These are phyloP conservation scores for Lamellibrachia luymesi DNA, from an alignment of 1,140 invertebrate genomes.

Conservation along the genomic window DNA sequence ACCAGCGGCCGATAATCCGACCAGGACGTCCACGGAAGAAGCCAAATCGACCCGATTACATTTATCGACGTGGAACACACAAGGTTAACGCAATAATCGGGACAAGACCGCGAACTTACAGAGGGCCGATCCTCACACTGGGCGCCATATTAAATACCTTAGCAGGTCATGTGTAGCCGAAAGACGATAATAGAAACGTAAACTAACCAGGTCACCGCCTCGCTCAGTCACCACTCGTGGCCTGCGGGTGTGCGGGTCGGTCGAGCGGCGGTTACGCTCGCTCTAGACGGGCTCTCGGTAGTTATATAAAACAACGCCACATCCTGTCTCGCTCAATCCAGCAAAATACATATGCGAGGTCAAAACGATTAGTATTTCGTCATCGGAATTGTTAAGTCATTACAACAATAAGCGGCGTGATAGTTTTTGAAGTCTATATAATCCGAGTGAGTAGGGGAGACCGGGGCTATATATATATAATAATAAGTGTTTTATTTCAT, in stretches of 20 bases:
- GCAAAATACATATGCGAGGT: not conserved
- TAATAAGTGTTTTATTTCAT: too few relatives aligned
- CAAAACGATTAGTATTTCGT: not conserved
- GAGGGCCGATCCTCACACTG: not conserved
- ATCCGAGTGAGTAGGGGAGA: not conserved
- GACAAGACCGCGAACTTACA: not conserved
- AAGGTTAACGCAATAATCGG: not conserved
- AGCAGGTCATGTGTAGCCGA: not conserved
- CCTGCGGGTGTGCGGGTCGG: not conserved
- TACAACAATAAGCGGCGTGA: not conserved
- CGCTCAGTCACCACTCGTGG: not conserved
- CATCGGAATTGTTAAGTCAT: not conserved
- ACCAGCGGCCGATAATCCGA: not conserved
- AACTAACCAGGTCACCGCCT: not conserved
- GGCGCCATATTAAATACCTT: slow-evolving; percentile 4
- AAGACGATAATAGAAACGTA: slow-evolving; percentile 5
- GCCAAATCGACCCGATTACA: not conserved
- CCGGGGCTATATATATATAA: too few relatives aligned
- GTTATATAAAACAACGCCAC: not conserved
- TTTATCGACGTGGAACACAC: not conserved
- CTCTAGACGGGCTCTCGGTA: not conserved
- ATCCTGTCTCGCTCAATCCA: not conserved
- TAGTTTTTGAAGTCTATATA: not conserved
- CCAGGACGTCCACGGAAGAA: not conserved
- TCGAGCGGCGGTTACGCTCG: not conserved